phyloP scores from a whole-genome alignment of 2,113 vertebrate species.

The Tragelaphus strepsiceros region DNA sequence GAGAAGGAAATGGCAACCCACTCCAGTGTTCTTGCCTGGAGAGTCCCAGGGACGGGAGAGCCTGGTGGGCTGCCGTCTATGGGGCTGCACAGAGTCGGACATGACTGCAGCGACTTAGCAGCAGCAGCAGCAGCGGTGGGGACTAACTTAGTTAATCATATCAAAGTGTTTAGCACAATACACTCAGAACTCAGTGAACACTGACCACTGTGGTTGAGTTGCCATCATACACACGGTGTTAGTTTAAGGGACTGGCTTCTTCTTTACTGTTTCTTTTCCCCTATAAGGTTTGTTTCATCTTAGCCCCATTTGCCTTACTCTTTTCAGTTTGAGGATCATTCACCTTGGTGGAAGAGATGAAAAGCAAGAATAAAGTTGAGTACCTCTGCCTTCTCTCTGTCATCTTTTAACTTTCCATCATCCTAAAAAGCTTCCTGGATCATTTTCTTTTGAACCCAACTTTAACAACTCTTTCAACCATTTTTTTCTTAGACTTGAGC shows the following conservation, averaged over 20 bases:
- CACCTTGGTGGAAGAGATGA: constrained; percentile 45
- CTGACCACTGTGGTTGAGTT: neutral
- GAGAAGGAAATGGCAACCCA: neutral
- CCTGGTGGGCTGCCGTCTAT: neutral
- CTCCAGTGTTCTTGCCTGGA: neutral
- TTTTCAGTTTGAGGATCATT: constrained; percentile 8
- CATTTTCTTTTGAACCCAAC: constrained; percentile 48
- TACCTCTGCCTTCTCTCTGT: neutral
- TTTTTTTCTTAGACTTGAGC: constrained; percentile 25
- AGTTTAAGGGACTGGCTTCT: neutral
- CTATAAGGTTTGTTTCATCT: neutral
- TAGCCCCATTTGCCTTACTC: neutral
- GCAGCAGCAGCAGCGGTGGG: neutral
- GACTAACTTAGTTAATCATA: neutral
- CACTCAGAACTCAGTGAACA: neutral
- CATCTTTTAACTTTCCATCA: constrained; percentile 40
- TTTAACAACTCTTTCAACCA: constrained; percentile 17
- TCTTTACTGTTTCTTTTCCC: neutral
- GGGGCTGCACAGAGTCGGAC: neutral
- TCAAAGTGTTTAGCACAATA: neutral
- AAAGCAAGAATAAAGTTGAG: constrained; percentile 51
- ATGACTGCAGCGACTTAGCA: neutral
- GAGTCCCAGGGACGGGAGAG: neutral
- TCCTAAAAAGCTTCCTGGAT: constrained; percentile 35
- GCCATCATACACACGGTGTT: neutral